phyloP scores from a whole-genome alignment of 2,888 invertebrate species.

The Parelbella ahira region DNA sequence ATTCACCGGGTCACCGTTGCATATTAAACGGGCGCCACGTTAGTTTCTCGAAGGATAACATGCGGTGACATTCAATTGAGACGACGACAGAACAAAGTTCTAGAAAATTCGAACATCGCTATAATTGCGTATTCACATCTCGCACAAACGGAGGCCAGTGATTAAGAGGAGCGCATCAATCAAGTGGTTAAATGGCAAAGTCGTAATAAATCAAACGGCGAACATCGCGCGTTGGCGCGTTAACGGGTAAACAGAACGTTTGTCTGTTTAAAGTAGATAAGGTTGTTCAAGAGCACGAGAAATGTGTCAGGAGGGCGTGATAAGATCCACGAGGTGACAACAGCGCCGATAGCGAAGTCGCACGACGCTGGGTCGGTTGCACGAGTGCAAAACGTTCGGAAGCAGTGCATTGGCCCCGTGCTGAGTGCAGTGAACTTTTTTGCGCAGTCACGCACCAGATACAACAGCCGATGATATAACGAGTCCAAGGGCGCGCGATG shows the following conservation, averaged over 20 bases:
- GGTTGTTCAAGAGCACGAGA: constrained; percentile 45
- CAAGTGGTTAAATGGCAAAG: constrained; percentile 35
- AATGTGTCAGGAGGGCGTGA: constrained; percentile 44
- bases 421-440: constrained; percentile 60
- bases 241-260: too few species aligned
- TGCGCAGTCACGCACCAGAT: constrained; percentile 47
- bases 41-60: constrained; percentile 37
- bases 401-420: constrained; percentile 42
- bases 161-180: constrained; percentile 39
- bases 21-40: constrained; percentile 52
- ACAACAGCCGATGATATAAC: constrained; percentile 51
- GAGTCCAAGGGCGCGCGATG: constrained; percentile 53
- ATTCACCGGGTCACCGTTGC: constrained; percentile 36
- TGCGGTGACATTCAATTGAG: constrained; percentile 44
- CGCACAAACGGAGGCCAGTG: constrained; percentile 38
- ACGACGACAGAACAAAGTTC: too few species aligned
- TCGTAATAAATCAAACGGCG: too few species aligned
- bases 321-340: constrained; percentile 37
- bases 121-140: constrained; percentile 19
- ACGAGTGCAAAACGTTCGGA: constrained; percentile 32
- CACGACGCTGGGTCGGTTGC: constrained; percentile 16
- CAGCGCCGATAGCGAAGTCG: constrained; percentile 28
- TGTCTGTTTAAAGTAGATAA: constrained; percentile 62
- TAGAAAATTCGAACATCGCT: constrained; percentile 28
- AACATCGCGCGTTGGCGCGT: too few species aligned